These are phyloP conservation scores for Papilio elwesi DNA, from an alignment of 2,888 invertebrate species.

Conservation along the genomic window DNA sequence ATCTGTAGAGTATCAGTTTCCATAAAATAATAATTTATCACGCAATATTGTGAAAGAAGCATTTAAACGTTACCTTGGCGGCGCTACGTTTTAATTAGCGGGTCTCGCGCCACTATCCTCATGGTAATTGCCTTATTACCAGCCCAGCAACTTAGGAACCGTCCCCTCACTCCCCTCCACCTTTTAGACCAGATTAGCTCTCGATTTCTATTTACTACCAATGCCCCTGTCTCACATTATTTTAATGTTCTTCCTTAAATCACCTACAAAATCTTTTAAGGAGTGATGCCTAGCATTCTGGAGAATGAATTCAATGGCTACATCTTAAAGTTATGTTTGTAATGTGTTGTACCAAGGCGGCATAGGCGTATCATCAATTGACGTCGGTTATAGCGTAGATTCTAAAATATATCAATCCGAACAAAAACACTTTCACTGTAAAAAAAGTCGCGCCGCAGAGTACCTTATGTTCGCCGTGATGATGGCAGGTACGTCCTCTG, in stretches of 20 bases:
- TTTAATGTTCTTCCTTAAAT: neutral
- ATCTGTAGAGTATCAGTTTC: neutral
- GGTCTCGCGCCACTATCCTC: slow-evolving; percentile 59
- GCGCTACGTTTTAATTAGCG: slow-evolving; percentile 64
- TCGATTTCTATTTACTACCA: slow-evolving; percentile 31
- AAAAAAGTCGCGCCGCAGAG: too few species aligned
- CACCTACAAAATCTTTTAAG: too few species aligned
- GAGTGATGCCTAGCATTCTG: too few species aligned
- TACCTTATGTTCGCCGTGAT: too few species aligned
- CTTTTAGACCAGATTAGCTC: slow-evolving; percentile 55
- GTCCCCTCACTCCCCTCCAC: slow-evolving; percentile 48
- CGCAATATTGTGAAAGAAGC: neutral
- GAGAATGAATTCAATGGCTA: too few species aligned
- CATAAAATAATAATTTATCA: neutral
- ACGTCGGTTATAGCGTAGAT: too few species aligned
- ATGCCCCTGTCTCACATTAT: slow-evolving; percentile 11
- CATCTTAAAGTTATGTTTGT: too few species aligned
- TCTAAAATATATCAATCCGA: too few species aligned
- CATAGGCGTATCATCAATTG: too few species aligned
- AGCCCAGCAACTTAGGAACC: slow-evolving; percentile 52
- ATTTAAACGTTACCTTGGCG: slow-evolving; percentile 44
- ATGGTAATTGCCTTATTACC: slow-evolving; percentile 62
- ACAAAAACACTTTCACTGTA: too few species aligned
- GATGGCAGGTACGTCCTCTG: too few species aligned
- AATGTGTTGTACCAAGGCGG: neutral